phyloP scores from a whole-genome alignment of 92 coral and sea anemone species.

The Blastomussa wellsi region DNA sequence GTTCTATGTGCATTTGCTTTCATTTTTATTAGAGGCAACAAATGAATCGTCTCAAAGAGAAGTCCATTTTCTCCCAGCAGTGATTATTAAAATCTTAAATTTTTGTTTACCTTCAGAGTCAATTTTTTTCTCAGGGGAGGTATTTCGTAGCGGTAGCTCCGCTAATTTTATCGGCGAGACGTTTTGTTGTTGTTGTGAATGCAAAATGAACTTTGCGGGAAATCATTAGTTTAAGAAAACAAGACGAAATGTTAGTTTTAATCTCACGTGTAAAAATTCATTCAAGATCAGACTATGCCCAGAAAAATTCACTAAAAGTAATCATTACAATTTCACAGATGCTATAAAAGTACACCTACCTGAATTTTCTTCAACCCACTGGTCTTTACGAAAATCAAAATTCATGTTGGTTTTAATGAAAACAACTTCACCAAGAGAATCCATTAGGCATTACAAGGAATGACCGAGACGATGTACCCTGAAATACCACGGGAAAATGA shows the following conservation, averaged over 20 bases:
- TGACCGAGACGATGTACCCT: not conserved
- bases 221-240: not conserved
- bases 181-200: not conserved
- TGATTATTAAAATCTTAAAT: not conserved
- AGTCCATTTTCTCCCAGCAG: not conserved
- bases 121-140: slow-evolving; percentile 1
- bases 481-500: not conserved
- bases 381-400: not conserved
- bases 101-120: not conserved
- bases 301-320: not conserved
- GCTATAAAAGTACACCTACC: not conserved
- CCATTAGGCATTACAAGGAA: not conserved
- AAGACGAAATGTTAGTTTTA: not conserved
- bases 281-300: not conserved
- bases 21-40: no score
- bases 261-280: not conserved
- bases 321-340: not conserved
- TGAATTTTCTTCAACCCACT: not conserved
- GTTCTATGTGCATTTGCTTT: not conserved
- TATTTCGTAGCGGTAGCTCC: not conserved
- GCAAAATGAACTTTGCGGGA: not conserved
- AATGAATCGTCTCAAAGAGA: not conserved
- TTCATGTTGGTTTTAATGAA: not conserved
- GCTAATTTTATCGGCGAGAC: not conserved
- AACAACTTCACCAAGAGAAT: not conserved